Conservation (phyloP, 2,113 vertebrate genomes). For the Sterrhoptilus dennistouni region DNA sequence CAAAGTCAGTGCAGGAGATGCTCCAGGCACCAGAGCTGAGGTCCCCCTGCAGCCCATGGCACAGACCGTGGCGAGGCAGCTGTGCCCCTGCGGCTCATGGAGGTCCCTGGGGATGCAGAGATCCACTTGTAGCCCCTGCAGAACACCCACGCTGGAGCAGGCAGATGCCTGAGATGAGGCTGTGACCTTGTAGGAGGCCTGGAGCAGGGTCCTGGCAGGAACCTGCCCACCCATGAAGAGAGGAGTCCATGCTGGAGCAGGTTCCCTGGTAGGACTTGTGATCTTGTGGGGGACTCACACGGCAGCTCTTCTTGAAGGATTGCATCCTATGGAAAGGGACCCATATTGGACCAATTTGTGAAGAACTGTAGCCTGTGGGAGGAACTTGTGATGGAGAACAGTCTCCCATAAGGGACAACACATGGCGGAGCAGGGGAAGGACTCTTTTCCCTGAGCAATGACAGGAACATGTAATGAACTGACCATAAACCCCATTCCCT, state of each 20-base stretch:
- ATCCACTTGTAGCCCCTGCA: neutral
- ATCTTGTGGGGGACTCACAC: neutral
- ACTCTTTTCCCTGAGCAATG: neutral
- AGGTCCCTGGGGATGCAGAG: neutral
- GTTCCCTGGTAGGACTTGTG: neutral
- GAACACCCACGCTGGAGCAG: fast-evolving
- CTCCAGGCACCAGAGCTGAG: neutral
- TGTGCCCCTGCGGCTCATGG: neutral
- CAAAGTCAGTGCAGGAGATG: neutral
- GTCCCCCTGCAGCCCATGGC: neutral
- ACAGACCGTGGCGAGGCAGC: neutral
- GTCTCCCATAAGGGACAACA: too few relatives aligned
- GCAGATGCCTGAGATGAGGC: neutral
- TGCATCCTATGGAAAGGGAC: neutral
- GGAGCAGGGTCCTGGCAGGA: neutral
- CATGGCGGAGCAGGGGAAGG: neutral
- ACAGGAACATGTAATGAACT: neutral
- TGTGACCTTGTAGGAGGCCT: neutral
- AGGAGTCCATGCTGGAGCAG: neutral
- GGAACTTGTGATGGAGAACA: neutral
- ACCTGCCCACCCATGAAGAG: neutral
- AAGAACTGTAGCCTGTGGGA: neutral
- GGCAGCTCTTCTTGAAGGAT: neutral
- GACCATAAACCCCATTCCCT: neutral
- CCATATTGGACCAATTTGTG: neutral